A percentile compares a stretch with the other conserved stretches of the same genome.
Evolutionary conservation across 2,797 vertebrate genomes (phyloP).

Genomic region (Catostomus latipinnis): DNA sequence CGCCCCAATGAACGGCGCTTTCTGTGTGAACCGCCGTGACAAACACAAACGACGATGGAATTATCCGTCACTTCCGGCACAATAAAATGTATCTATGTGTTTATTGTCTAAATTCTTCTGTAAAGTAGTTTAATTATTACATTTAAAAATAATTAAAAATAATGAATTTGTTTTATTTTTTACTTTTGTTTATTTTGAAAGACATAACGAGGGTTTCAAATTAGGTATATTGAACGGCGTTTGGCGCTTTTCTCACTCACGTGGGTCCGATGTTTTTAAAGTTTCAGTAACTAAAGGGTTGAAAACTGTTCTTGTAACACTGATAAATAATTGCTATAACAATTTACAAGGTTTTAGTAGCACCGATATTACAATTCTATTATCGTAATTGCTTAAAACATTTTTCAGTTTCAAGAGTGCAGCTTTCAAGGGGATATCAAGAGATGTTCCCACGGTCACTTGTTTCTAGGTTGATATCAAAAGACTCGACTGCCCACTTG

Average conservation of each 20-base stretch:
- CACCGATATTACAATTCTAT: slow-evolving; percentile 30
- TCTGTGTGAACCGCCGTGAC: slow-evolving; percentile 1
- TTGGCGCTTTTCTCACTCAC: neutral
- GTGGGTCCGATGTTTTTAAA: slow-evolving; percentile 36
- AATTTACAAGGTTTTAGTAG: slow-evolving; percentile 62
- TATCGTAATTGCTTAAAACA: slow-evolving; percentile 12
- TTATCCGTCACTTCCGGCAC: slow-evolving; percentile 55
- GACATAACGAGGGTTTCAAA: neutral
- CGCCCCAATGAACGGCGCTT: neutral
- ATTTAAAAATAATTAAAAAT: neutral
- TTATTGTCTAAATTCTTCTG: neutral
- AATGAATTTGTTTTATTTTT: neutral
- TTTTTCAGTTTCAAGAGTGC: neutral
- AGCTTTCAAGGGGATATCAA: slow-evolving; percentile 10
- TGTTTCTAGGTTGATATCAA: neutral
- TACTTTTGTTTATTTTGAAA: neutral
- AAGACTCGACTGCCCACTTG: neutral
- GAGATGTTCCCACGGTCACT: neutral
- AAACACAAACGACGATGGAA: neutral
- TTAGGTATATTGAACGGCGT: slow-evolving; percentile 26
- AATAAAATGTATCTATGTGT: neutral
- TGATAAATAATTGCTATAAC: neutral
- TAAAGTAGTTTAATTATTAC: neutral
- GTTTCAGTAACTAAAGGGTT: slow-evolving; percentile 14
- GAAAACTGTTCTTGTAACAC: neutral